Evolutionary conservation across 2,113 vertebrate genomes (phyloP).

Genomic region (Macrotus californicus): DNA sequence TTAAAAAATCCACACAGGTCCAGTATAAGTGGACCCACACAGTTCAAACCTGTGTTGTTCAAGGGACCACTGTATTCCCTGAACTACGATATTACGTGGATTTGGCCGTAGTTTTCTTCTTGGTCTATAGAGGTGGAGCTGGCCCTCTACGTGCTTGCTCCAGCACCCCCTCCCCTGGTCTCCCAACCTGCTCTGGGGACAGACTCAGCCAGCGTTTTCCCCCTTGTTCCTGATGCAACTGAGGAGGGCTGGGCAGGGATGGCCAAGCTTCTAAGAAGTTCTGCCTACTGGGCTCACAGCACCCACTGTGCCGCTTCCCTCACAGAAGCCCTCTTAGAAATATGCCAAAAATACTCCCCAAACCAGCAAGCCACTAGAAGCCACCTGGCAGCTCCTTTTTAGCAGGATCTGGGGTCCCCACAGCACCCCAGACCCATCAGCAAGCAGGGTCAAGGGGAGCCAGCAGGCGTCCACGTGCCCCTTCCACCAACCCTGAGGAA

Average conservation of each 20-base stretch:
- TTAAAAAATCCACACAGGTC: neutral
- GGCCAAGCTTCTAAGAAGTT: neutral
- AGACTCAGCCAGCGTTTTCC: neutral
- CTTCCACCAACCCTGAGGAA: neutral
- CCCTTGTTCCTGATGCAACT: neutral
- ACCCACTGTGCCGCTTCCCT: neutral
- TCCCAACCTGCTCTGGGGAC: neutral
- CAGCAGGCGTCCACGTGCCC: neutral
- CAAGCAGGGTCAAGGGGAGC: neutral
- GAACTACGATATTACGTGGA: no score
- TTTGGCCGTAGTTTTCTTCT: neutral
- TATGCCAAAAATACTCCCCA: neutral
- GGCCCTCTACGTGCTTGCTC: accelerated
- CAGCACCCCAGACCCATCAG: neutral
- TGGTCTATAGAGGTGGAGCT: neutral
- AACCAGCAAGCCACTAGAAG: neutral
- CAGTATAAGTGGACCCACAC: no score
- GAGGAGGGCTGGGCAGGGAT: neutral
- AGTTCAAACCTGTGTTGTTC: neutral
- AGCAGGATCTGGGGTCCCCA: neutral
- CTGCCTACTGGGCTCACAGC: accelerated
- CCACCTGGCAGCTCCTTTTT: neutral
- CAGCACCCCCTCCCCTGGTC: no score
- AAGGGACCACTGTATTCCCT: neutral
- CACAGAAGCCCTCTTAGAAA: no score